Conservation (phyloP, 2,888 invertebrate genomes). For the Cistogaster globosa region DNA sequence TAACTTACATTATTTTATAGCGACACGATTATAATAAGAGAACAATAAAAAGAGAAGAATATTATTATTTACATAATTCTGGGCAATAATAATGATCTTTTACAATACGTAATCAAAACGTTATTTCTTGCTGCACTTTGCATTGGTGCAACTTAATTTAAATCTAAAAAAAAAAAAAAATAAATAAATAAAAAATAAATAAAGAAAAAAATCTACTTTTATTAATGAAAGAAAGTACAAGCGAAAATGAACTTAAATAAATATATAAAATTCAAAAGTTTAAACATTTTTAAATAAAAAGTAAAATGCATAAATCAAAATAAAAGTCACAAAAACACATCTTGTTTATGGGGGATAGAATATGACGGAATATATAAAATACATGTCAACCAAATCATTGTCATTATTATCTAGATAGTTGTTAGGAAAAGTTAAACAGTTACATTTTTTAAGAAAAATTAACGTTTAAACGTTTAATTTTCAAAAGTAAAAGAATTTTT, state of each 20-base stretch:
- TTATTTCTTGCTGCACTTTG: slow-evolving; percentile 5
- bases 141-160: slow-evolving; percentile 30
- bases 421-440: slow-evolving; percentile 38
- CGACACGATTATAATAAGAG: too few relatives aligned
- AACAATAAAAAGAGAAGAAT: too few relatives aligned
- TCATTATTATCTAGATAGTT: slow-evolving; percentile 55
- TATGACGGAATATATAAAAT: slow-evolving; percentile 62
- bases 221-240: not conserved
- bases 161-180: not conserved
- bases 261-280: slow-evolving; percentile 35
- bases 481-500: not conserved
- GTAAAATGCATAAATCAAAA: slow-evolving; percentile 60
- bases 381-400: slow-evolving; percentile 33
- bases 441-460: slow-evolving; percentile 9
- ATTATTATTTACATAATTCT: too few relatives aligned
- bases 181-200: too few relatives aligned
- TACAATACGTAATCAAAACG: slow-evolving; percentile 4
- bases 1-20: too few relatives aligned
- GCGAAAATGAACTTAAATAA: not conserved
- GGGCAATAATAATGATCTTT: not conserved
- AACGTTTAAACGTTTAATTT: not conserved
- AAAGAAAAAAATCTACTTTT: slow-evolving; percentile 2
- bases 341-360: slow-evolving; percentile 32
- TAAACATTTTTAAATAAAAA: slow-evolving; percentile 34
- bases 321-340: slow-evolving; percentile 39